Evolutionary conservation across 92 coral and sea anemone genomes (phyloP), one percentile per base, ranked within the genome.

Genomic region (Epizoanthus stellaris): DNA sequence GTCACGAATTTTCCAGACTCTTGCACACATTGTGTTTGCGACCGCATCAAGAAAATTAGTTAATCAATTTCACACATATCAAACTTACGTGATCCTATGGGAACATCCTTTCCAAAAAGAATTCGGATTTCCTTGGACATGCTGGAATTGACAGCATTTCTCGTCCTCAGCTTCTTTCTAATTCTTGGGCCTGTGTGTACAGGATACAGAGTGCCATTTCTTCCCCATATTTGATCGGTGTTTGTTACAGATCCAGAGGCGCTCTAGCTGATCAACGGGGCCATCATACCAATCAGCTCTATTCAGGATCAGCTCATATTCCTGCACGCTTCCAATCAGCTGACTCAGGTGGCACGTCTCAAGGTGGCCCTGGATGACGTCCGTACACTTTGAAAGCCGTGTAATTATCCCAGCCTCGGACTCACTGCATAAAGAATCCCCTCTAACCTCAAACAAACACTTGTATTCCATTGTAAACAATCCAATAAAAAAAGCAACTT

Each of bases 191-290:
- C 36, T 0, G 36, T 30, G 36, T 30, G 36, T 30, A 30, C 36
- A 30, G 36, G 36, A 30, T 30, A 30, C 36, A n/a, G n/a, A n/a
- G n/a, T n/a, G n/a, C 25, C 25, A 23, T 23, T 23, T 23, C 60
- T 56, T 85, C 11, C 89, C 84, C 77, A 85, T 45, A 14, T 53
- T 66, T 65, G 9, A 57, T 38, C 84, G 38, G 70, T 85, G 77
- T 49, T 62, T 85, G 17, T 65, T 17, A 25, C 89, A 85, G 57
- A 85, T 85, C 89, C 89, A 85, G 30, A 85, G 67, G 47, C 36
- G 66, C 66, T 76, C 76, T 15, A 85, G 83, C 53, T 85, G 83
- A 66, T 20, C 59, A 45, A 47, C 4, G 13, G 54, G 62, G 16
- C 65, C 42, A 67, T 85, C 88, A 36, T 45, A 57, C 63, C 76